Evolutionary conservation across 92 coral and sea anemone species (phyloP).

Genomic region (Parazoanthus darwini): DNA sequence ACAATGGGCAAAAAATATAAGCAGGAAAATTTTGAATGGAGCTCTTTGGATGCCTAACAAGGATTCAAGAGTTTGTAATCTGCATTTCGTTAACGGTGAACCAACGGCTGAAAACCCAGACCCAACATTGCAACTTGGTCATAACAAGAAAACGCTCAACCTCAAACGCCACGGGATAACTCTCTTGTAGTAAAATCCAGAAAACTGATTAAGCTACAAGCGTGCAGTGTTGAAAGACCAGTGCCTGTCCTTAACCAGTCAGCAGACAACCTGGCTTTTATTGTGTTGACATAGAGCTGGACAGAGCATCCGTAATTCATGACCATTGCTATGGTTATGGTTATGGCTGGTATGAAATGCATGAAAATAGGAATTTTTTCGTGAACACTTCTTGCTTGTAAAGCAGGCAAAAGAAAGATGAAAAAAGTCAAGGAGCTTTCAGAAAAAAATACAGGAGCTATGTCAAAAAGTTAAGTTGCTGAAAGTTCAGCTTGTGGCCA

Average conservation of each 20-base stretch:
- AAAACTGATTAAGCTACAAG: slow-evolving; percentile 16
- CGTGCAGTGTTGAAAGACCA: background rate
- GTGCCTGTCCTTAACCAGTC: slow-evolving; percentile 27
- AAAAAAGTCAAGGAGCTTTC: slow-evolving; percentile 37
- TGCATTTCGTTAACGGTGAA: slow-evolving; percentile 55
- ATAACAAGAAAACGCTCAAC: slow-evolving; percentile 10
- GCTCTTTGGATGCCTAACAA: slow-evolving; percentile 62
- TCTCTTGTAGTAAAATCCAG: slow-evolving; percentile 17
- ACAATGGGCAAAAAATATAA: slow-evolving; percentile 50
- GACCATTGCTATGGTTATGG: slow-evolving; percentile 46
- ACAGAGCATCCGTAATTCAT: slow-evolving; percentile 30
- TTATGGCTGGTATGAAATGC: slow-evolving; percentile 53
- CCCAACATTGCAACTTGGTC: slow-evolving; percentile 59
- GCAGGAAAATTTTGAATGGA: slow-evolving; percentile 47
- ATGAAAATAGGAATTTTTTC: slow-evolving; percentile 46
- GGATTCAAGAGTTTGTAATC: slow-evolving; percentile 55
- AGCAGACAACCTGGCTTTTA: background rate
- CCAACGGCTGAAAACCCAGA: slow-evolving; percentile 61
- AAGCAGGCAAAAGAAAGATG: slow-evolving; percentile 53
- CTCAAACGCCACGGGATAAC: slow-evolving; percentile 33
- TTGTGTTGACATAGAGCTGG: background rate
- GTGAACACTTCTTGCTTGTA: slow-evolving; percentile 54
- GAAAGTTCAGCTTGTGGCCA: slow-evolving; percentile 48
- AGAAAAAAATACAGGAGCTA: slow-evolving; percentile 52
- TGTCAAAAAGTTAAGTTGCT: slow-evolving; percentile 42